A percentile compares a stretch with the other conserved stretches of the same genome.
Conservation (phyloP, 2,888 invertebrate species). For the Melipona bicolor region DNA sequence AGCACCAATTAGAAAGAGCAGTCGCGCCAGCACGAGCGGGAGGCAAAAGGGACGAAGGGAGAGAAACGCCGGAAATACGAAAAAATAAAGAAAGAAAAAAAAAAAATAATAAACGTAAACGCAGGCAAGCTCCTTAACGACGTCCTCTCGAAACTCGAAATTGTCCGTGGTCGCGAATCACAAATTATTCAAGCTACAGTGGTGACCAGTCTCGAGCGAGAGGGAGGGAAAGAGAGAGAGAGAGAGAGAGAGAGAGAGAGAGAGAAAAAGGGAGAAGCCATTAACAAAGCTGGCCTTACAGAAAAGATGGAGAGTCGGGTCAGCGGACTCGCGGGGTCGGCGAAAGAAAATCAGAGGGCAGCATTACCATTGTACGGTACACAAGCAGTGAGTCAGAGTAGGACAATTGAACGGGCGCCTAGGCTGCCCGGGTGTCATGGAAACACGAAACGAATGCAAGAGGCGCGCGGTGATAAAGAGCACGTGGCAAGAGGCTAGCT, state of each 20-base stretch:
- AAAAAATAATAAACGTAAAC: slow-evolving; percentile 20
- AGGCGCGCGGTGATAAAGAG: slow-evolving; percentile 60
- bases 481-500: slow-evolving; percentile 64
- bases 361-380: slow-evolving; percentile 46
- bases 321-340: slow-evolving; percentile 3
- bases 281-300: slow-evolving; percentile 39
- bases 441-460: slow-evolving; percentile 57
- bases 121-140: slow-evolving; percentile 49
- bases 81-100: neutral
- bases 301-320: slow-evolving; percentile 19
- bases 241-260: neutral
- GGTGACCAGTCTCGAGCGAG: slow-evolving; percentile 24
- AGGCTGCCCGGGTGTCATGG: slow-evolving; percentile 45
- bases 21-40: neutral
- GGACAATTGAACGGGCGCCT: slow-evolving; percentile 46
- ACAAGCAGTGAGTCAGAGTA: slow-evolving; percentile 15
- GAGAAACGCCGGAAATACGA: neutral
- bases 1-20: slow-evolving; percentile 38
- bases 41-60: neutral
- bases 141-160: slow-evolving; percentile 50
- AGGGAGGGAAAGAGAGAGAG: neutral
- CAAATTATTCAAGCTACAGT: slow-evolving; percentile 33
- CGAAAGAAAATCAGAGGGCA: slow-evolving; percentile 54
- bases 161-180: slow-evolving; percentile 32
- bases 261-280: slow-evolving; percentile 26